Percentiles rank a stretch among this genome's conserved stretches.
Evolutionary conservation across 2,797 vertebrate genomes (phyloP).

Genomic region (Coilia nasus): DNA sequence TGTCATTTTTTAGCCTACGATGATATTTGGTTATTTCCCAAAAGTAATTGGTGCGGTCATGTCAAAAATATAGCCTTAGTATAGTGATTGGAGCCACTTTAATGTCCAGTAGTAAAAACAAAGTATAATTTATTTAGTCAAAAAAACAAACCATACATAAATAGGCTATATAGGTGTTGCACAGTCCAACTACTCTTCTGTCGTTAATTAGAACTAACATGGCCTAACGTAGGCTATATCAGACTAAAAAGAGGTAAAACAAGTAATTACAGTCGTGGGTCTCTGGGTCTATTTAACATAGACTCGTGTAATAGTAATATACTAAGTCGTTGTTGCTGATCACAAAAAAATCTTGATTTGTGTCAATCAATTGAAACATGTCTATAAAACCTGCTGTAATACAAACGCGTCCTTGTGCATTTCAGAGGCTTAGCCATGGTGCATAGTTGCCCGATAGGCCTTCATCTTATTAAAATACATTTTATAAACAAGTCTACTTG

Average conservation of each 20-base stretch:
- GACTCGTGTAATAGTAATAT: neutral
- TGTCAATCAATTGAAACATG: neutral
- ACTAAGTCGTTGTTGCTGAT: neutral
- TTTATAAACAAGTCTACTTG: neutral
- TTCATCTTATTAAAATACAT: slow-evolving; percentile 6
- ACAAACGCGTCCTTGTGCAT: neutral
- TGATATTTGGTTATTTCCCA: slow-evolving; percentile 65
- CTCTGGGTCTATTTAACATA: neutral
- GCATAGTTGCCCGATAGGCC: neutral
- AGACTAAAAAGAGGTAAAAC: neutral
- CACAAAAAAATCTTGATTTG: neutral
- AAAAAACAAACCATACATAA: neutral
- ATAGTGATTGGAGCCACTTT: slow-evolving; percentile 55
- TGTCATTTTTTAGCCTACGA: slow-evolving; percentile 52
- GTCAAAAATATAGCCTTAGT: slow-evolving; percentile 53
- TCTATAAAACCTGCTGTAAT: neutral
- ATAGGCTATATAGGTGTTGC: neutral
- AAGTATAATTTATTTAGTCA: neutral
- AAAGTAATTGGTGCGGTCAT: slow-evolving; percentile 54
- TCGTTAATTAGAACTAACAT: neutral
- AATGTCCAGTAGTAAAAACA: slow-evolving; percentile 61
- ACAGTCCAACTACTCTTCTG: neutral
- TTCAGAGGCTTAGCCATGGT: neutral
- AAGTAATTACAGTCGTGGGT: neutral
- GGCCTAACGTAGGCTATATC: neutral